Evolutionary conservation across 2,888 invertebrate genomes (phyloP), one percentile per base, ranked within the genome.

Genomic region (Eupithecia insigniata): DNA sequence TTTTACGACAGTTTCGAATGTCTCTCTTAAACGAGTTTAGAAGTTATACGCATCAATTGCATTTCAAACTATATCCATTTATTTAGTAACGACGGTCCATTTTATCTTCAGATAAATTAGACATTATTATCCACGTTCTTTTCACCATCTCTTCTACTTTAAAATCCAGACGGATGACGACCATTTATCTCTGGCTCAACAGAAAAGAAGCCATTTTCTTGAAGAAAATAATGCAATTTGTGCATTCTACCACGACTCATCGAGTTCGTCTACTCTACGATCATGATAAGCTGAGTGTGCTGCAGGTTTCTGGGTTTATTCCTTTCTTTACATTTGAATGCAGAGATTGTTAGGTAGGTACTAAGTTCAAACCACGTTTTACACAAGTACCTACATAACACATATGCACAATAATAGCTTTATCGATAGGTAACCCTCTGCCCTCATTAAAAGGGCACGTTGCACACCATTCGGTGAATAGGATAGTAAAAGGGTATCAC

Each of bases 171-270:
- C n/a, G 51, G 65, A 74, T 74, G 69, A 67, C 36, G 67, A 65
- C 30, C 74, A 74, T 74, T 74, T 74, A 69, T 74, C 71, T 74
- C 39, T 67, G 43, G 74, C 74, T 74, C 69, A 71, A 69, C 71
- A 67, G 71, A 69, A 64, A 69, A 71, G 74, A 61, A 74, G 43
- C 70, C 64, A 72, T 75, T 65, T 71, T 70, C 73, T 70, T 69
- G 32, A 69, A 55, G 69, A 69, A 73, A 74, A 74, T 73, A 73
- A 79, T 76, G 78, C 77, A 77, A 67, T 76, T 77, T 71, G 71
- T 79, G 78, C 77, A 78, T 79, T 74, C 78, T 70, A 70, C 78
- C 65, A 43, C 32, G 61, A 61, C 65, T 67, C 64, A 36, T 51
- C 34, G 6, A 60, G 62, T n/a, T 22, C 39, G 36, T 67, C 43